Conservation (phyloP, 1,140 invertebrate genomes). For the Phymastichus coffea region DNA sequence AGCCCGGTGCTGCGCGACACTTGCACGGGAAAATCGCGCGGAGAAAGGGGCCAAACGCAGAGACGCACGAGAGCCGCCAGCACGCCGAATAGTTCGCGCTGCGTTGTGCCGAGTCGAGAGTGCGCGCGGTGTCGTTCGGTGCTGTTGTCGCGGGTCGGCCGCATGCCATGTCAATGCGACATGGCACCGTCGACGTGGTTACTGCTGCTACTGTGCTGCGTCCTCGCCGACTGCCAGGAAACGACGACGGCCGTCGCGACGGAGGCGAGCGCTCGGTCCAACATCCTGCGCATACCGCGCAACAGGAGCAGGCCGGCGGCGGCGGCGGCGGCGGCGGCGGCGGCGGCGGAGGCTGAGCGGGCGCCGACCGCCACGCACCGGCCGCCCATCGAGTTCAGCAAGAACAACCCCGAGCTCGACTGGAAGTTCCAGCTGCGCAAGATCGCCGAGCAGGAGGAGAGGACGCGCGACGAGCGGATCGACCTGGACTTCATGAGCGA, state of each 20-base stretch:
- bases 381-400: constrained; percentile 41
- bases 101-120: no score
- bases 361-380: not conserved
- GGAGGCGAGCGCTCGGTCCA: constrained; percentile 37
- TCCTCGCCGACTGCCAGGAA: not conserved
- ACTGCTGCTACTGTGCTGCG: not conserved
- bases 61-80: no score
- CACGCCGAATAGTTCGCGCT: constrained; percentile 20
- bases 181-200: constrained; percentile 15
- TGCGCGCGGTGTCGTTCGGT: no score
- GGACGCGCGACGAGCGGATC: constrained; percentile 32
- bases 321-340: not conserved
- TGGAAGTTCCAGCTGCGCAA: constrained; percentile 47
- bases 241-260: not conserved
- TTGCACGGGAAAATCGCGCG: no score
- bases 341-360: not conserved
- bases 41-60: no score
- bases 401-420: constrained; percentile 52
- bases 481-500: constrained; percentile 51
- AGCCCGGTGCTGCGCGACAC: no score
- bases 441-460: constrained; percentile 35
- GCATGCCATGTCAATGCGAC: not conserved
- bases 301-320: not conserved
- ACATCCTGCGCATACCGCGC: constrained; percentile 37
- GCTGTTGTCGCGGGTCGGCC: no score